phyloP scores from a whole-genome alignment of 2,888 invertebrate genomes.

The Esperia sulphurella region DNA sequence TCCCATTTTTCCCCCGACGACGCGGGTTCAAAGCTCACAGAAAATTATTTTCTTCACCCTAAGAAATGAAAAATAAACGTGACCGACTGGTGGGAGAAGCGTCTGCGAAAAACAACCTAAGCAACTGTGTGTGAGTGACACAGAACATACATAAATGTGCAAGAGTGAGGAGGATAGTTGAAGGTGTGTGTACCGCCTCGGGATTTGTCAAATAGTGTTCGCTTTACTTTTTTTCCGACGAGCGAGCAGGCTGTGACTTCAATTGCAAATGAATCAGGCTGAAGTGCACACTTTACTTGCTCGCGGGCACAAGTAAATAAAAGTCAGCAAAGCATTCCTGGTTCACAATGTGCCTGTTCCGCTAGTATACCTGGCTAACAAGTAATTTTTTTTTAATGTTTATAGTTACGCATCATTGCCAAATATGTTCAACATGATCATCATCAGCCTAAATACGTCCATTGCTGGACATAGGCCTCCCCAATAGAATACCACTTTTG shows the following conservation, averaged over 20 bases:
- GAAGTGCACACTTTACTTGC: slow-evolving; percentile 35
- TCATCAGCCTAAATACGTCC: too few species aligned
- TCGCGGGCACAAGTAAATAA: slow-evolving; percentile 12
- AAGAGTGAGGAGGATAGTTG: slow-evolving; percentile 31
- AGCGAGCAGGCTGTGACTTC: slow-evolving; percentile 32
- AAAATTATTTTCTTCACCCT: slow-evolving; percentile 74
- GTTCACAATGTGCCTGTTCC: too few species aligned
- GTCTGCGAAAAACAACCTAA: slow-evolving; percentile 35
- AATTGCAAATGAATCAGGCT: slow-evolving; percentile 42
- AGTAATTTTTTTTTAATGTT: too few species aligned
- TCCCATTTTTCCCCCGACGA: slow-evolving; percentile 67
- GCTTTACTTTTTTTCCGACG: slow-evolving; percentile 26
- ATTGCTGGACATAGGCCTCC: too few species aligned
- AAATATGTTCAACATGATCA: too few species aligned
- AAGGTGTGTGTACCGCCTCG: slow-evolving; percentile 32
- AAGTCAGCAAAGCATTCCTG: too few species aligned
- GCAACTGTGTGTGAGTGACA: slow-evolving; percentile 36
- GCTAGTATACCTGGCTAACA: too few species aligned
- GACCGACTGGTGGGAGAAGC: slow-evolving; percentile 33
- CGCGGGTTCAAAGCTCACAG: slow-evolving; percentile 73
- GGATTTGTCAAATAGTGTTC: slow-evolving; percentile 52
- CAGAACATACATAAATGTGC: slow-evolving; percentile 14
- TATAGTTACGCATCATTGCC: too few species aligned
- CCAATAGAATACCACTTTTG: too few species aligned
- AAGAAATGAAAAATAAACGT: slow-evolving; percentile 77